Evolutionary conservation across 2,888 invertebrate species (phyloP).

Genomic region (Dynastes tityus): DNA sequence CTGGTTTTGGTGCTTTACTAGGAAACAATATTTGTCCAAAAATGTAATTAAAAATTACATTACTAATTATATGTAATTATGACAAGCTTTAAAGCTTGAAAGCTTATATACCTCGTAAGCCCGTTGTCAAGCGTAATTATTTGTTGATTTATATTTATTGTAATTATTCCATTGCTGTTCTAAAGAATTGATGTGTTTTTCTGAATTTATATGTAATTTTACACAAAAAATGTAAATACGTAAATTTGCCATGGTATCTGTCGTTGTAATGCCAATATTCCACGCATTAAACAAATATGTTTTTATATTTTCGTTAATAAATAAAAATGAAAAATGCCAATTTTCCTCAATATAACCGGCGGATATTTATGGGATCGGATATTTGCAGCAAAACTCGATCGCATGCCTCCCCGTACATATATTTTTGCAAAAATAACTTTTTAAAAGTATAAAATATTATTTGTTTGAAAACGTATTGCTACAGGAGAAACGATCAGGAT

Average conservation of each 20-base stretch:
- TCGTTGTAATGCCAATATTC: neutral
- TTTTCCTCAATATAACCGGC: conserved; percentile 39
- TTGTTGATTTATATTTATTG: too few species aligned
- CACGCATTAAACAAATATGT: conserved; percentile 5
- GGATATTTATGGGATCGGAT: conserved; percentile 26
- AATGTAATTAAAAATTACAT: too few species aligned
- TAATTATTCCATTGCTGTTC: too few species aligned
- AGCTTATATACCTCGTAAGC: too few species aligned
- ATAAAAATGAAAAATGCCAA: conserved; percentile 46
- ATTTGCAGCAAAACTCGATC: neutral
- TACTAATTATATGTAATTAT: too few species aligned
- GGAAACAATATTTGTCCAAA: too few species aligned
- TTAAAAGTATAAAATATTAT: conserved; percentile 53
- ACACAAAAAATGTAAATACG: neutral
- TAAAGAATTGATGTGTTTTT: too few species aligned
- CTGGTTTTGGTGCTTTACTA: too few species aligned
- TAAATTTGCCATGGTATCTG: neutral
- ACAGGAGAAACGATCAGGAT: conserved; percentile 46
- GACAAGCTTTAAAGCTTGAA: too few species aligned
- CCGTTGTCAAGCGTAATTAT: too few species aligned
- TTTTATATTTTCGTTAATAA: conserved; percentile 12
- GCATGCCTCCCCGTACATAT: conserved; percentile 10
- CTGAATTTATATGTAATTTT: neutral
- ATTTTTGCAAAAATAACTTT: conserved; percentile 46
- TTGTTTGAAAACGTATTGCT: conserved; percentile 49